A percentile compares a stretch with the other conserved stretches of the same genome.
These are phyloP conservation scores for Lepidurus packardi DNA, from an alignment of 1,140 invertebrate species.

Conservation along the genomic window DNA sequence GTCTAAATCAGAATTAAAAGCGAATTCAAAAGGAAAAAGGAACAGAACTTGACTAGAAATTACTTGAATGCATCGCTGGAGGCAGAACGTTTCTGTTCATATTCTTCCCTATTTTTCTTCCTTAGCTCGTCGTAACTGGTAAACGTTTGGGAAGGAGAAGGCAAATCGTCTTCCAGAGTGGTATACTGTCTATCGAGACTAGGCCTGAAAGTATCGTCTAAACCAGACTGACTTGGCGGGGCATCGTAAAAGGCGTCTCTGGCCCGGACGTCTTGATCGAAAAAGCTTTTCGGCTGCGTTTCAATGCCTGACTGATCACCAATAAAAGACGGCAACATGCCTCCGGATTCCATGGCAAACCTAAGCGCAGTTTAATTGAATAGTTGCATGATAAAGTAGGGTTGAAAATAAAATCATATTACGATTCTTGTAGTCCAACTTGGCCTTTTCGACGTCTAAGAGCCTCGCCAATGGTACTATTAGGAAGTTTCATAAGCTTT, in stretches of 20 bases:
- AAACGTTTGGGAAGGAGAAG: slow-evolving; percentile 21
- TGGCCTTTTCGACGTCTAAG: slow-evolving; percentile 28
- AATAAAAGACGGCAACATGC: not conserved
- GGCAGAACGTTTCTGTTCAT: slow-evolving; percentile 27
- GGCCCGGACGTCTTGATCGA: not conserved
- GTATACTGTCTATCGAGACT: not conserved
- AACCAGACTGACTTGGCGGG: slow-evolving; percentile 17
- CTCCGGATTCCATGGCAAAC: slow-evolving; percentile 25
- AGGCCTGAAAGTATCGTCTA: slow-evolving; percentile 31
- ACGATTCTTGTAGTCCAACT: slow-evolving; percentile 31
- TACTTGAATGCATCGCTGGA: not conserved
- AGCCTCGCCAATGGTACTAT: slow-evolving; percentile 47
- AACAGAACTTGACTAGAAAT: not conserved
- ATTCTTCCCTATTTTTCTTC: slow-evolving; percentile 31
- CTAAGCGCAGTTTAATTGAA: slow-evolving; percentile 2
- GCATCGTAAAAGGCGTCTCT: slow-evolving; percentile 29
- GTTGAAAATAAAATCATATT: not conserved
- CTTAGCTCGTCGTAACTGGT: slow-evolving; percentile 29
- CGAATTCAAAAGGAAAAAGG: not conserved
- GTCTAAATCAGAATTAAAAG: not conserved
- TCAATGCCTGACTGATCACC: not conserved
- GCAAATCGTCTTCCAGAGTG: slow-evolving; percentile 24
- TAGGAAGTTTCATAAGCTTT: slow-evolving; percentile 64
- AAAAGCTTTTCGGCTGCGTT: not conserved
- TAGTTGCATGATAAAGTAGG: not conserved